phyloP scores from a whole-genome alignment of 1,140 invertebrate genomes.

The Parasteatoda tepidariorum region DNA sequence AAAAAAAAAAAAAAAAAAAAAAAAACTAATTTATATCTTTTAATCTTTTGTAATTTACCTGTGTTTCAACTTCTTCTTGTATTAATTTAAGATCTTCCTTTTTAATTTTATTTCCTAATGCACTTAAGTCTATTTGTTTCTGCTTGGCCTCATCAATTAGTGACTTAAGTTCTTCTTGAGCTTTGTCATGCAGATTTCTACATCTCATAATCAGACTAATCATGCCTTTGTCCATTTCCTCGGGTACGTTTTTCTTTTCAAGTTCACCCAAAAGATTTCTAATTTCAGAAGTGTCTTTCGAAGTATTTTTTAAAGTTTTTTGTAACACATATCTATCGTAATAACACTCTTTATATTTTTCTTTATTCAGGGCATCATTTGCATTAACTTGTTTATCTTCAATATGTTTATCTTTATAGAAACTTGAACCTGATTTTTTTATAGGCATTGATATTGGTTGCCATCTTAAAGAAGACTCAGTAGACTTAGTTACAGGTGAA shows the following conservation, averaged over 20 bases:
- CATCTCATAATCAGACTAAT: neutral
- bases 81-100: neutral
- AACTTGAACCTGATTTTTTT: too few species aligned
- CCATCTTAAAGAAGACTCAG: too few species aligned
- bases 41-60: neutral
- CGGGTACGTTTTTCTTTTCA: neutral
- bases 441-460: too few species aligned
- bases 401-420: neutral
- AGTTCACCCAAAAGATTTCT: neutral
- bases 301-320: slow-evolving; percentile 15
- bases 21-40: neutral
- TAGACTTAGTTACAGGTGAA: too few species aligned
- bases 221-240: neutral
- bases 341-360: neutral
- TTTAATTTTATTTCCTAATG: neutral
- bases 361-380: too few species aligned
- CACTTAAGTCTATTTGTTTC: neutral
- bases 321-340: neutral
- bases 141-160: neutral
- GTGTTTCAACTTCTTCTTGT: neutral
- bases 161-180: neutral
- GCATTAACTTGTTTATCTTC: neutral
- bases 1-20: neutral
- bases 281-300: neutral
- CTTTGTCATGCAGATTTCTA: neutral